Evolutionary conservation across 2,113 vertebrate genomes (phyloP).

Genomic region (Rhineura floridana): DNA sequence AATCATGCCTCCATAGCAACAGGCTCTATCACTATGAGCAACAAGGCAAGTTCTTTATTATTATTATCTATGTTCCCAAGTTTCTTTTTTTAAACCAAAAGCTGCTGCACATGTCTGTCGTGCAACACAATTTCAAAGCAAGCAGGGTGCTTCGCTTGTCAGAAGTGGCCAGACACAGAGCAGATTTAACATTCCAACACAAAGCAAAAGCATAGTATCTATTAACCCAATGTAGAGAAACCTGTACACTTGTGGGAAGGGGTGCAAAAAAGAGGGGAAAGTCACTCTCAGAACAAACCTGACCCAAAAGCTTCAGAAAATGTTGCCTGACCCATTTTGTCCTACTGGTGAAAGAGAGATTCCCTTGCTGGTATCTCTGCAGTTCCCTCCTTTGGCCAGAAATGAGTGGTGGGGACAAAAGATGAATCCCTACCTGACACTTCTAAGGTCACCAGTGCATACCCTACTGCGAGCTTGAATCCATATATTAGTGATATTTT

Average conservation of each 20-base stretch:
- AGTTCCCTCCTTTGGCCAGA: background rate
- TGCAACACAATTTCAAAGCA: slow-evolving; percentile 11
- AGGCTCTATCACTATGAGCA: slow-evolving; percentile 87
- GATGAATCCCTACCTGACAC: no score
- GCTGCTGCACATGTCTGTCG: slow-evolving; percentile 29
- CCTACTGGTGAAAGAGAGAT: no score
- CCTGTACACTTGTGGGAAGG: no score
- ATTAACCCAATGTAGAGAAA: background rate
- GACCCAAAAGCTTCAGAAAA: no score
- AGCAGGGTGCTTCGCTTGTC: background rate
- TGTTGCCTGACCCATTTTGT: background rate
- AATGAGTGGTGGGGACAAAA: no score
- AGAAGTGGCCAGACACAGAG: background rate
- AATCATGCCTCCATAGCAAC: slow-evolving; percentile 90
- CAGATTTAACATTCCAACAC: background rate
- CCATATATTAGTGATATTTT: background rate
- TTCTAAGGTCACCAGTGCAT: background rate
- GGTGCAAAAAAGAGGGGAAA: no score
- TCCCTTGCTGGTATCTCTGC: no score
- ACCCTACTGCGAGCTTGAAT: background rate
- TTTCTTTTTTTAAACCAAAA: slow-evolving; percentile 29
- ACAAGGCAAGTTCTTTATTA: slow-evolving; percentile 67
- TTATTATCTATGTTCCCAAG: slow-evolving; percentile 6
- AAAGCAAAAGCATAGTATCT: background rate
- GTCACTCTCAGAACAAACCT: background rate